Percentiles rank a stretch among this genome's conserved stretches.
Conservation (phyloP, 2,888 invertebrate species). For the Aquatica leii region DNA sequence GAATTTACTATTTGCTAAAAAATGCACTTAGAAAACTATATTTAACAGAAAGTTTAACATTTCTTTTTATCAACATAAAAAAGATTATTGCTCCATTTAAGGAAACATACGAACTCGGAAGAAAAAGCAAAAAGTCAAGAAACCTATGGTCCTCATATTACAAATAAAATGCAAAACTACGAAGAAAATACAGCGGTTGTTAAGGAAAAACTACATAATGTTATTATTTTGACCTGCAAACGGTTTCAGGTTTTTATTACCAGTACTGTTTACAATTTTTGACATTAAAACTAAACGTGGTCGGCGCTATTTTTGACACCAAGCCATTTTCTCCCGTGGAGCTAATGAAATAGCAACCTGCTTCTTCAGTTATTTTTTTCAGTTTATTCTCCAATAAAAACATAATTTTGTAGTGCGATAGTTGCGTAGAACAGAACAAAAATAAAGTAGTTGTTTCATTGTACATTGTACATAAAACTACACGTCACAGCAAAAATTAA, state of each 20-base stretch:
- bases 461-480: no score
- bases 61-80: no score
- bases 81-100: not conserved
- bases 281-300: not conserved
- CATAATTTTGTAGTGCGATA: not conserved
- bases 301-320: not conserved
- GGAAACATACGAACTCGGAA: not conserved
- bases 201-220: no score
- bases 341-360: not conserved
- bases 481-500: no score
- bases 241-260: not conserved
- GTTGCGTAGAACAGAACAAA: no score
- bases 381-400: not conserved
- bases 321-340: constrained; percentile 1
- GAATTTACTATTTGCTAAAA: not conserved
- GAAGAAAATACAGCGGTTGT: no score
- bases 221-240: not conserved
- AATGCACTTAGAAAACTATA: constrained; percentile 1
- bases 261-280: not conserved
- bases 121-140: not conserved
- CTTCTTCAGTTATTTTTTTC: no score
- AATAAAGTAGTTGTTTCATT: no score
- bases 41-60: constrained; percentile 2
- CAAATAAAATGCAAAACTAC: no score
- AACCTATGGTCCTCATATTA: no score